phyloP scores from a whole-genome alignment of 1,140 invertebrate species.

The Drosophila pectinifera region DNA sequence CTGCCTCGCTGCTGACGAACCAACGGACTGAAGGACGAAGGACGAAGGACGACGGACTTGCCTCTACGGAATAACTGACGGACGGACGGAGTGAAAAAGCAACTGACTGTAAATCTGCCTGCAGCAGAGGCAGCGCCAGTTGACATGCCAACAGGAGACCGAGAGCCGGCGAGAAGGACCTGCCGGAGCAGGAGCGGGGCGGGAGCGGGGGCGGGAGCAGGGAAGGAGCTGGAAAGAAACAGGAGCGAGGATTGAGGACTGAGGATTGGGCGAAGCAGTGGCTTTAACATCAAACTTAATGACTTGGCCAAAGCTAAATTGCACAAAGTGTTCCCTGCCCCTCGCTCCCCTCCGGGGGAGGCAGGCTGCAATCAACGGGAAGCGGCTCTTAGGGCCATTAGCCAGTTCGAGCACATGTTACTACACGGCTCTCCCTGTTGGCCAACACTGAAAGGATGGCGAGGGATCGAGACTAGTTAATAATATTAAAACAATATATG shows the following conservation, averaged over 20 bases:
- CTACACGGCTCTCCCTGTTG: not conserved
- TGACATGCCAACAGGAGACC: conserved; percentile 55
- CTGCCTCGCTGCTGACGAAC: conserved; percentile 11
- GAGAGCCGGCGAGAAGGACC: conserved; percentile 16
- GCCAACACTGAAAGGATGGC: not conserved
- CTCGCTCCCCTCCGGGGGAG: not conserved
- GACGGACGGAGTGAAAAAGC: conserved; percentile 28
- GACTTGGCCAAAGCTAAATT: conserved; percentile 76
- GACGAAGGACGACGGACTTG: conserved; percentile 6
- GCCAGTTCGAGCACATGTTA: conserved; percentile 37
- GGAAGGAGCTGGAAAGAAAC: conserved; percentile 1
- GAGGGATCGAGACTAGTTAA: not conserved
- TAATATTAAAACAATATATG: too few relatives aligned
- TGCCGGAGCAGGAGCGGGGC: not conserved
- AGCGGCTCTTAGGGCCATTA: conserved; percentile 62
- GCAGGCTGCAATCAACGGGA: conserved; percentile 56
- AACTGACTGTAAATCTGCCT: conserved; percentile 69
- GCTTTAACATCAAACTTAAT: conserved; percentile 76
- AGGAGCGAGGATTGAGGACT: conserved; percentile 13
- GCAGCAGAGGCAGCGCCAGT: conserved; percentile 59
- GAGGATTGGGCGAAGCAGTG: conserved; percentile 25
- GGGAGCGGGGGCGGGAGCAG: not conserved
- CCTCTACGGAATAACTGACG: conserved; percentile 17
- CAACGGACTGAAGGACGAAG: conserved; percentile 4
- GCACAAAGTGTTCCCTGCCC: conserved; percentile 53